Conservation (phyloP, 2,797 vertebrate species). For the Eospalax fontanierii region DNA sequence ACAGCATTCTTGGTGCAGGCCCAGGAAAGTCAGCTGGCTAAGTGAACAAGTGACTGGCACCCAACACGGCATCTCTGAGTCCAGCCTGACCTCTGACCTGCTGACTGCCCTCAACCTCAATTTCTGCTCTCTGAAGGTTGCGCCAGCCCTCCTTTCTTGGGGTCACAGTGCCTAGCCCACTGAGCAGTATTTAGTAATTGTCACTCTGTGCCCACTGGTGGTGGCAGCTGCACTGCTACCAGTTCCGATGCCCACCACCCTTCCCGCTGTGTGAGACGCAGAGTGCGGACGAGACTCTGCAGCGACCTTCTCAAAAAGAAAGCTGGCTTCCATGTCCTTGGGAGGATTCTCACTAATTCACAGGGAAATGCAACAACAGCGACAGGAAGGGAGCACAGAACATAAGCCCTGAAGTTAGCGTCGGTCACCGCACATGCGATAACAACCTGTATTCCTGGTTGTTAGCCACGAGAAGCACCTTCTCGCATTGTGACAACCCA, state of each 20-base stretch:
- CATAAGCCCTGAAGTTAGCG: rapidly evolving
- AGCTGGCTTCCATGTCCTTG: too few species aligned
- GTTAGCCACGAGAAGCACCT: neutral
- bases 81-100: neutral
- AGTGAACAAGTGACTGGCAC: too few species aligned
- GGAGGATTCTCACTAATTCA: neutral
- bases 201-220: rapidly evolving
- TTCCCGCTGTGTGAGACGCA: neutral
- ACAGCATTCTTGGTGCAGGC: neutral
- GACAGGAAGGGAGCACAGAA: neutral
- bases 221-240: rapidly evolving
- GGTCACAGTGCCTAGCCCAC: neutral
- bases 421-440: neutral
- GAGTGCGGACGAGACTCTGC: rapidly evolving
- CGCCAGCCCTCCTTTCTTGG: rapidly evolving
- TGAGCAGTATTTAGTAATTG: rapidly evolving
- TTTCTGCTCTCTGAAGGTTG: too few species aligned
- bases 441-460: neutral
- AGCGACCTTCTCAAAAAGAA: too few species aligned
- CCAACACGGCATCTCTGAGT: rapidly evolving
- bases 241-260: rapidly evolving
- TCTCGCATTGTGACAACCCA: neutral
- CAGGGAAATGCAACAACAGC: rapidly evolving
- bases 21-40: rapidly evolving
- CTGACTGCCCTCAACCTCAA: neutral